phyloP scores from a whole-genome alignment of 2,888 invertebrate genomes.

The Lasioglossum leucozonium region DNA sequence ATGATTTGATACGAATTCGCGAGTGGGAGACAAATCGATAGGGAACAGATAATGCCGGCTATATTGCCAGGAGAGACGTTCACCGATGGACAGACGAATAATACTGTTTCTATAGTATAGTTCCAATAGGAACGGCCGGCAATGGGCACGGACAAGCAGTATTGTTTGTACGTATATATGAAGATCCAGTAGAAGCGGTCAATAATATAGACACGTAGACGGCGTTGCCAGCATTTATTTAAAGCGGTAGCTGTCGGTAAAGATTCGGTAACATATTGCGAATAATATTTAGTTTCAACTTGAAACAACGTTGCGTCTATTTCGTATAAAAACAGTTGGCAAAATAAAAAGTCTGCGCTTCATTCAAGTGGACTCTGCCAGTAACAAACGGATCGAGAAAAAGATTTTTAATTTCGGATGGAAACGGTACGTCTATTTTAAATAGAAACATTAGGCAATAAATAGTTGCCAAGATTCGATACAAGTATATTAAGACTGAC shows the following conservation, averaged over 20 bases:
- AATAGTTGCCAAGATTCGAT: neutral
- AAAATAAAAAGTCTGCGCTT: neutral
- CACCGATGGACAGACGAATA: neutral
- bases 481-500: neutral
- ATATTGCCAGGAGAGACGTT: neutral
- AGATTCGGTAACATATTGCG: neutral
- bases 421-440: neutral
- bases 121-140: neutral
- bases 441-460: neutral
- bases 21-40: conserved; percentile 14
- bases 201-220: neutral
- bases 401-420: neutral
- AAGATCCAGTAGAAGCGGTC: neutral
- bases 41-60: neutral
- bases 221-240: neutral
- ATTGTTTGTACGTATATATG: neutral
- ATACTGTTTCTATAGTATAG: neutral
- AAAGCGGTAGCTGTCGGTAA: neutral
- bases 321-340: neutral
- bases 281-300: neutral
- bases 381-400: neutral
- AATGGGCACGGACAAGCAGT: neutral
- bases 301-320: neutral
- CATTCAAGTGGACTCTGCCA: neutral
- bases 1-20: neutral